phyloP scores from a whole-genome alignment of 2,888 invertebrate species.

The Eledona agricola region DNA sequence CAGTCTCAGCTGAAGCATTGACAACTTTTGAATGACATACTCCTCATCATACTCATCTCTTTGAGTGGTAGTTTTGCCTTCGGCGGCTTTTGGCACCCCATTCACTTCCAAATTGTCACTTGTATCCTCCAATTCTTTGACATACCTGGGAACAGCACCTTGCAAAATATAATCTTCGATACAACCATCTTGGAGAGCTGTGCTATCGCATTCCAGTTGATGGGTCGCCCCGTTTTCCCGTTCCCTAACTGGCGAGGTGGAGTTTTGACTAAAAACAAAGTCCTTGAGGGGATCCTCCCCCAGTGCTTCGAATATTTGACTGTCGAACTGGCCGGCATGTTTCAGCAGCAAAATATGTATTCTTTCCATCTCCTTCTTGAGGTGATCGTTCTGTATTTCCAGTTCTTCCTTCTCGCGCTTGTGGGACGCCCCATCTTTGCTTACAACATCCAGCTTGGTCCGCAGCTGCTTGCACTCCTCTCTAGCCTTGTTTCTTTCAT shows the following conservation, averaged over 20 bases:
- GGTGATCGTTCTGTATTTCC: conserved; percentile 77
- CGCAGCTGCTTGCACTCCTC: conserved; percentile 88
- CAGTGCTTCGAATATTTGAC: conserved; percentile 64
- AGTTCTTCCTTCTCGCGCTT: conserved; percentile 84
- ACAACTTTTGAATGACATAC: conserved; percentile 69
- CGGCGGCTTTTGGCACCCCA: conserved; percentile 26
- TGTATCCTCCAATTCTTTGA: conserved; percentile 55
- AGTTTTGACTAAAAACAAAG: conserved; percentile 55
- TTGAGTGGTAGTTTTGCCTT: conserved; percentile 42
- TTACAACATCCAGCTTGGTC: conserved; percentile 78
- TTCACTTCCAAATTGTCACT: conserved; percentile 52
- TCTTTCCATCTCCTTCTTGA: conserved; percentile 84
- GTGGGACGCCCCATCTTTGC: conserved; percentile 77
- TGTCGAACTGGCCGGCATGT: conserved; percentile 76
- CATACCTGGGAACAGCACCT: conserved; percentile 70
- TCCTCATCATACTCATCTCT: conserved; percentile 69
- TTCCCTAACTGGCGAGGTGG: conserved; percentile 53
- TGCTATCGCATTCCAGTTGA: conserved; percentile 58
- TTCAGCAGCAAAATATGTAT: conserved; percentile 73
- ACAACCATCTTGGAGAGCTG: conserved; percentile 51
- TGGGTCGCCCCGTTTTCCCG: conserved; percentile 51
- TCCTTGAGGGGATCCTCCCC: conserved; percentile 63
- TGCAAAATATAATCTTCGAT: conserved; percentile 72
- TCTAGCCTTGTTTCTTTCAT: conserved; percentile 90
- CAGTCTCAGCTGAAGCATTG: conserved; percentile 73